A percentile compares a stretch with the other conserved stretches of the same genome.
These are phyloP conservation scores for Fistularia commersonii DNA, from an alignment of 2,797 vertebrate genomes.

Conservation along the genomic window DNA sequence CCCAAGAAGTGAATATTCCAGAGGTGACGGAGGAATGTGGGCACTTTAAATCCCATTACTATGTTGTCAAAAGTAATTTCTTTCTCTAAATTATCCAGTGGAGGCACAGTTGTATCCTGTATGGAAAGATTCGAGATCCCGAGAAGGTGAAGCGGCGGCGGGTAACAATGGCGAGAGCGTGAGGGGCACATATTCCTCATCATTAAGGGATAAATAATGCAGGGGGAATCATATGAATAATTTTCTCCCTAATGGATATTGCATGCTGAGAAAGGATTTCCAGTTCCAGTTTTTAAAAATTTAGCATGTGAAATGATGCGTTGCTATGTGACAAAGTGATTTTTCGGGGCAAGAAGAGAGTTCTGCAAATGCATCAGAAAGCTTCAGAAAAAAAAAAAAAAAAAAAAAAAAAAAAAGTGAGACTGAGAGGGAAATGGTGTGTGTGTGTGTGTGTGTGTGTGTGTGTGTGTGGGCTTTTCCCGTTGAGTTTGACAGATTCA, in stretches of 20 bases:
- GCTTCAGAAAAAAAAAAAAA: slow-evolving; percentile 11
- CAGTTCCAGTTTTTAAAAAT: slow-evolving; percentile 79
- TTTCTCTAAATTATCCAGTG: slow-evolving; percentile 39
- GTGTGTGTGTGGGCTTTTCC: slow-evolving; percentile 6
- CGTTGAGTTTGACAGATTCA: slow-evolving; percentile 24
- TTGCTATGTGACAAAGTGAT: slow-evolving; percentile 81
- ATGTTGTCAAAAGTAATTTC: slow-evolving; percentile 62
- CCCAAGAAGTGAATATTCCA: slow-evolving; percentile 44
- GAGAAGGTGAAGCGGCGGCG: slow-evolving; percentile 40
- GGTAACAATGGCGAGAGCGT: slow-evolving; percentile 61
- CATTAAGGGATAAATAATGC: slow-evolving; percentile 80
- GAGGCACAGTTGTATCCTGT: slow-evolving; percentile 24
- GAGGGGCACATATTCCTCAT: slow-evolving; percentile 70
- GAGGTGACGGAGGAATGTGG: slow-evolving; percentile 46
- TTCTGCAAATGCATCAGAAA: slow-evolving; percentile 64
- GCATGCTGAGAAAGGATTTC: slow-evolving; percentile 81
- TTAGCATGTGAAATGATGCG: slow-evolving; percentile 81
- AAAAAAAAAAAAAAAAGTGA: slow-evolving; percentile 14
- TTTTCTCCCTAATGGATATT: slow-evolving; percentile 81
- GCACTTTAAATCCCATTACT: slow-evolving; percentile 60
- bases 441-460: too few relatives aligned
- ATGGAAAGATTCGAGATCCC: slow-evolving; percentile 36
- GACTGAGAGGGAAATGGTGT: slow-evolving; percentile 10
- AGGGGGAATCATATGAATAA: slow-evolving; percentile 78
- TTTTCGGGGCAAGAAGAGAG: slow-evolving; percentile 70